These are phyloP conservation scores for Polymixis lichenea DNA, from an alignment of 2,888 invertebrate genomes.

Conservation along the genomic window DNA sequence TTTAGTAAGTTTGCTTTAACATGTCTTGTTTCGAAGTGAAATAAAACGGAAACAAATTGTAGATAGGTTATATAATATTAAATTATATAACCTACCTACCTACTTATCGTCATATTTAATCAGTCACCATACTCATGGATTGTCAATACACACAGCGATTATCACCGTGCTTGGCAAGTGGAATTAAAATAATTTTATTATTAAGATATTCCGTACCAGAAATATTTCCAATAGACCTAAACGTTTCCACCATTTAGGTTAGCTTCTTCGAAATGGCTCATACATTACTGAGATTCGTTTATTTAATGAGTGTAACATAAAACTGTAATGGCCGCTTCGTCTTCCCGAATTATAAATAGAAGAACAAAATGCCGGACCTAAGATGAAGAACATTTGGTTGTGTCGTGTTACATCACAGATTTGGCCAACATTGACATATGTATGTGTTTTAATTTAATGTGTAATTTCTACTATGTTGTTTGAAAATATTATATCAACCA, in stretches of 20 bases:
- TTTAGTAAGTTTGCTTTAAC: no score
- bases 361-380: conserved; percentile 23
- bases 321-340: conserved; percentile 40
- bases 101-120: background rate
- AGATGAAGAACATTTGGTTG: conserved; percentile 31
- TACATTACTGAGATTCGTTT: conserved; percentile 14
- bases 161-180: background rate
- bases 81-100: no score
- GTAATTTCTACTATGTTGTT: no score
- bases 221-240: background rate
- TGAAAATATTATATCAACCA: background rate
- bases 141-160: background rate
- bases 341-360: conserved; percentile 32
- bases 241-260: background rate
- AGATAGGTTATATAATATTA: no score
- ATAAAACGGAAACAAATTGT: background rate
- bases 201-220: no score
- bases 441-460: background rate
- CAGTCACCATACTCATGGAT: background rate
- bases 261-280: background rate
- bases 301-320: conserved; percentile 32
- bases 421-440: background rate
- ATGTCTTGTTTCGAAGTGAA: background rate
- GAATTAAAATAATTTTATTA: background rate
- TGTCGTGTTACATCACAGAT: background rate